phyloP scores from a whole-genome alignment of 1,140 invertebrate species.

The Dinothrombium tinctorium region DNA sequence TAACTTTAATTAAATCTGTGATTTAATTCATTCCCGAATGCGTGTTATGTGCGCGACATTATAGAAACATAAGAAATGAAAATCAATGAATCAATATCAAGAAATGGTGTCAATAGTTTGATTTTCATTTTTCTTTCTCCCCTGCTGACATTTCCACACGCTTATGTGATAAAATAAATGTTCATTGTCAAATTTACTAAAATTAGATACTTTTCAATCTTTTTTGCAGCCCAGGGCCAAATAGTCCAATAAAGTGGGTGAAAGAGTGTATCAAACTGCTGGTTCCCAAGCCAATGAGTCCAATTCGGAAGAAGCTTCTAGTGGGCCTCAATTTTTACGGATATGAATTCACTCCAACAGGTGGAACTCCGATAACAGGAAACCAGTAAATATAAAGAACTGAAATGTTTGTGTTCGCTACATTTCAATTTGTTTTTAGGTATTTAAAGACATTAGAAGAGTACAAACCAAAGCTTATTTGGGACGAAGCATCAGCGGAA shows the following conservation, averaged over 20 bases:
- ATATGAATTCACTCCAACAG: constrained; percentile 43
- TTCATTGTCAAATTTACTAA: no score
- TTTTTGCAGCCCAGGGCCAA: constrained; percentile 41
- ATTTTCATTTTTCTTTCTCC: no score
- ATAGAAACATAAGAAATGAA: no score
- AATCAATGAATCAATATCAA: no score
- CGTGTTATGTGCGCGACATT: no score
- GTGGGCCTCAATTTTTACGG: constrained; percentile 85
- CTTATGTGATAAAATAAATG: no score
- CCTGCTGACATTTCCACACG: no score
- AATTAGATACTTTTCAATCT: no score
- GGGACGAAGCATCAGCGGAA: constrained; percentile 50
- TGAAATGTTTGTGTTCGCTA: constrained; percentile 21
- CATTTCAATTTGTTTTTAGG: constrained; percentile 18
- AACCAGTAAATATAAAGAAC: constrained; percentile 35
- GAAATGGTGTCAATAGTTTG: no score
- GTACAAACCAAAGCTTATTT: constrained; percentile 43
- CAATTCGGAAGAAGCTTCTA: constrained; percentile 47
- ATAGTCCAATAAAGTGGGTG: constrained; percentile 64
- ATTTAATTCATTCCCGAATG: no score
- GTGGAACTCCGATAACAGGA: constrained; percentile 49
- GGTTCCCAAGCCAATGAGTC: constrained; percentile 27
- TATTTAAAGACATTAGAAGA: constrained; percentile 24
- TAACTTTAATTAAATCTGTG: no score
- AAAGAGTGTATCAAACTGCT: constrained; percentile 46